Conservation (phyloP, 2,113 vertebrate species). For the Sapajus apella region DNA sequence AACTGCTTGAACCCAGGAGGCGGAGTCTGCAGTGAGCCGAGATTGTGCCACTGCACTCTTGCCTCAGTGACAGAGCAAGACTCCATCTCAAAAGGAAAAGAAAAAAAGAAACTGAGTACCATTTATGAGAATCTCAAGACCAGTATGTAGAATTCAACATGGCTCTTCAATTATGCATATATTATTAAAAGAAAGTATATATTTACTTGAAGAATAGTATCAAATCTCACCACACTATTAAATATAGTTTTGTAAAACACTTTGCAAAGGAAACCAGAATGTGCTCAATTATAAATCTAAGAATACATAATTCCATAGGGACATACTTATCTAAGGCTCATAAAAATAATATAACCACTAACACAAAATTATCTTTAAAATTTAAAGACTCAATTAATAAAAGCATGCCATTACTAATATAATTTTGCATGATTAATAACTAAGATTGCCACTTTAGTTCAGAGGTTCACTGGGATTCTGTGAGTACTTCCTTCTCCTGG, state of each 20-base stretch:
- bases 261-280: slow-evolving; percentile 20
- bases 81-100: too few relatives aligned
- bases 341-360: not conserved
- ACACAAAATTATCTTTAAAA: slow-evolving; percentile 8
- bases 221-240: not conserved
- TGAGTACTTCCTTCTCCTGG: not conserved
- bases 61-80: too few relatives aligned
- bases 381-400: not conserved
- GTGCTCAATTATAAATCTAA: not conserved
- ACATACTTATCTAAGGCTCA: not conserved
- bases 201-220: not conserved
- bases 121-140: not conserved
- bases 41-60: too few relatives aligned
- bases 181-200: not conserved
- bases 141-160: not conserved
- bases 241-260: not conserved
- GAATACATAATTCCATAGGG: not conserved
- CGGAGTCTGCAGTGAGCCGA: too few relatives aligned
- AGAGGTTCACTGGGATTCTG: not conserved
- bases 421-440: not conserved
- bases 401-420: not conserved
- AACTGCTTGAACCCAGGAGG: too few relatives aligned
- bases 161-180: not conserved
- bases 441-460: not conserved
- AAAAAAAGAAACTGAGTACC: not conserved